These are phyloP conservation scores for Pogonomyrmex barbatus DNA, from an alignment of 1,140 invertebrate genomes.

Conservation along the genomic window DNA sequence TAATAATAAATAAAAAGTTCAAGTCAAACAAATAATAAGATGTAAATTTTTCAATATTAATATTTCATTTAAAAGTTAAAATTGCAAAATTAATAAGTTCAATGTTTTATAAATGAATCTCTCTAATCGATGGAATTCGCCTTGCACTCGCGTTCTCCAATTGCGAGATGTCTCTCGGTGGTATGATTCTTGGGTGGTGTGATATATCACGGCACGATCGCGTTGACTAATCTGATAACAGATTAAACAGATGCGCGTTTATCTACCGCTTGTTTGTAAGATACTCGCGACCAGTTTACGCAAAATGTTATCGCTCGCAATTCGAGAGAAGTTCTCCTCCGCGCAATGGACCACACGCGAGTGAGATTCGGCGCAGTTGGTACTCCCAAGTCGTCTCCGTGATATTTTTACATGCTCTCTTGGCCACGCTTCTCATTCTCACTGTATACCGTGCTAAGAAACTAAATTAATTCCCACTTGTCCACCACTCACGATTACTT, in stretches of 20 bases:
- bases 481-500: neutral
- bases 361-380: slow-evolving; percentile 40
- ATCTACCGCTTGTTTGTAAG: neutral
- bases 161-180: neutral
- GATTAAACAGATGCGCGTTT: neutral
- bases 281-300: slow-evolving; percentile 23
- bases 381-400: neutral
- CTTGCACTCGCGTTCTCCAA: neutral
- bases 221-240: neutral
- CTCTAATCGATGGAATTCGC: neutral
- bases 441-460: neutral
- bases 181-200: neutral
- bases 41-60: neutral
- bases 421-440: neutral
- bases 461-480: slow-evolving; percentile 27
- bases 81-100: neutral
- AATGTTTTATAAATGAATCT: neutral
- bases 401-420: slow-evolving; percentile 54
- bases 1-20: neutral
- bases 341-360: slow-evolving; percentile 39
- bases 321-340: slow-evolving; percentile 9
- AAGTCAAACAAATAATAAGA: neutral
- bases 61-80: neutral
- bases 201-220: neutral
- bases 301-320: slow-evolving; percentile 45